A percentile compares a stretch with the other conserved stretches of the same genome.
phyloP scores from a whole-genome alignment of 2,797 vertebrate species.

The Ispidina picta region DNA sequence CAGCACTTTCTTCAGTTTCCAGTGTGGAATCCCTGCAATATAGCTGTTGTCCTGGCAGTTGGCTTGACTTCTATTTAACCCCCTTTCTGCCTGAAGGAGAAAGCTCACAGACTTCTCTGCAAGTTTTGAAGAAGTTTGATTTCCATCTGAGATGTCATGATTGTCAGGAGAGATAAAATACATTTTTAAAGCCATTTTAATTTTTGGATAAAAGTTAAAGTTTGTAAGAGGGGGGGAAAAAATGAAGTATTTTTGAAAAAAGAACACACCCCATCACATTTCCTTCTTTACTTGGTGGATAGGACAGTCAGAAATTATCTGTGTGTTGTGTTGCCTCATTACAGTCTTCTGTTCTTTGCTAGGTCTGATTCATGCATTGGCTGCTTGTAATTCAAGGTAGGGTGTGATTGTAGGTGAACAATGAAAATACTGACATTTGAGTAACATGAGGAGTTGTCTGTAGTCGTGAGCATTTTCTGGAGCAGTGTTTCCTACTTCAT shows the following conservation, averaged over 20 bases:
- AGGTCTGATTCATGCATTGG: not conserved
- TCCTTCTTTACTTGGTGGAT: not conserved
- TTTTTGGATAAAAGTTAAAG: not conserved
- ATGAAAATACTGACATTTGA: not conserved
- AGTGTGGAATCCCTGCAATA: not conserved
- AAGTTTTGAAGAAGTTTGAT: not conserved
- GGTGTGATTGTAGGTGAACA: not conserved
- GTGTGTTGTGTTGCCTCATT: not conserved
- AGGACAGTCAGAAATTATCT: not conserved
- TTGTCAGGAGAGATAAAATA: not conserved
- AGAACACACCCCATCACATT: rapidly evolving
- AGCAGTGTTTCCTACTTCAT: not conserved
- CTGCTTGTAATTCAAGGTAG: not conserved
- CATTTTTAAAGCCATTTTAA: not conserved
- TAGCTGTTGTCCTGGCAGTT: not conserved
- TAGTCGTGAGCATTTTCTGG: not conserved
- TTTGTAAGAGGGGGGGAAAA: not conserved
- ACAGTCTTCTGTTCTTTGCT: not conserved
- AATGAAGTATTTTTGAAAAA: not conserved
- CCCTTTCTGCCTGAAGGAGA: not conserved
- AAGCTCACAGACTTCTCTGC: not conserved
- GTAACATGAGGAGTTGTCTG: not conserved
- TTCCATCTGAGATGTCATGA: not conserved
- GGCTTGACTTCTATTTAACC: not conserved
- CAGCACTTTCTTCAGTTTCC: not conserved